Evolutionary conservation across 2,113 vertebrate species (phyloP).

Genomic region (Crotophaga sulcirostris): DNA sequence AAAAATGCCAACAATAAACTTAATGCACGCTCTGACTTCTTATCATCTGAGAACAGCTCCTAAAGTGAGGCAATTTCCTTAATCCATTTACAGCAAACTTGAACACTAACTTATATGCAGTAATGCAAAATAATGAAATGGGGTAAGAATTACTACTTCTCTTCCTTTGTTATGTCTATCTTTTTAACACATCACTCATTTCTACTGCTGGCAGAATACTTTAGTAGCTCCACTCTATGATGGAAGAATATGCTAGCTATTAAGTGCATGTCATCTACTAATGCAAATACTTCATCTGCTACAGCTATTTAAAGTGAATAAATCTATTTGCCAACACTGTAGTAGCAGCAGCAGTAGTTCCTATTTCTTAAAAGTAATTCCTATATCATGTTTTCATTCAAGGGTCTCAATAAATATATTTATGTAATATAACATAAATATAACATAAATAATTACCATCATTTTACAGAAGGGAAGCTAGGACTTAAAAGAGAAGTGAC

Average conservation of each 20-base stretch:
- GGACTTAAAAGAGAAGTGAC: neutral
- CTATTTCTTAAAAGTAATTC: neutral
- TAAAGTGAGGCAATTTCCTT: neutral
- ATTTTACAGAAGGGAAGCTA: neutral
- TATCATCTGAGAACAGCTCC: constrained; percentile 2
- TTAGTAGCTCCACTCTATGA: neutral
- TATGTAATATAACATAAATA: no score
- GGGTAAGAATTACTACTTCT: neutral
- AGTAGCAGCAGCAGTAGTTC: neutral
- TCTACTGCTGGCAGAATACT: neutral
- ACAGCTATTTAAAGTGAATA: neutral
- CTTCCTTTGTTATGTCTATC: neutral
- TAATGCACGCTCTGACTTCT: neutral
- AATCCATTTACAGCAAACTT: neutral
- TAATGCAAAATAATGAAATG: neutral
- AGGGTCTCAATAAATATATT: neutral
- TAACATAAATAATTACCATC: neutral
- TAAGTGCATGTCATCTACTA: neutral
- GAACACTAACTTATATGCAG: neutral
- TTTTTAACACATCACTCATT: neutral
- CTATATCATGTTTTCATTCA: neutral
- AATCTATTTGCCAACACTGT: neutral
- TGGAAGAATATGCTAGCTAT: neutral
- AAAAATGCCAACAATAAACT: neutral
- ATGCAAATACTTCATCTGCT: neutral